Evolutionary conservation across 2,113 vertebrate genomes (phyloP).

Genomic region (Chitala chitala): DNA sequence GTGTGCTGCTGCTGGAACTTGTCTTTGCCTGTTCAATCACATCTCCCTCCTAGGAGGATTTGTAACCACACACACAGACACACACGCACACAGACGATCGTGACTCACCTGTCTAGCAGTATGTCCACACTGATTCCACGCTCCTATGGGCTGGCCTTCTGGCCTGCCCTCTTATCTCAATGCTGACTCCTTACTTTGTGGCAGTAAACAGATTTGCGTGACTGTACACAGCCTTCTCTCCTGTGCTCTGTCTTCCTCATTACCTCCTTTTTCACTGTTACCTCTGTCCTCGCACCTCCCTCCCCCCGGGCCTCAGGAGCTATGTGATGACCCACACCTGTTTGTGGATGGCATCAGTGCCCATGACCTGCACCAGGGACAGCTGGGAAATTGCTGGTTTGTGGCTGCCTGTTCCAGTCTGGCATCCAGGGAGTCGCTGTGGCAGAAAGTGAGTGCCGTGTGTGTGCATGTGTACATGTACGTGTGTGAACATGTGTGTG

Average conservation of each 20-base stretch:
- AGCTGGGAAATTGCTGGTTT: constrained; percentile 96
- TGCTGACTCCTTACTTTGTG: too few species aligned
- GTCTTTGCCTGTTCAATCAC: too few species aligned
- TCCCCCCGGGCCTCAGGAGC: constrained; percentile 61
- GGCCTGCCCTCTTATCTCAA: too few species aligned
- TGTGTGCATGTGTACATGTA: not conserved
- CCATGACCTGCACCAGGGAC: constrained; percentile 73
- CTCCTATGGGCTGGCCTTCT: too few species aligned
- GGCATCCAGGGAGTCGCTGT: constrained; percentile 79
- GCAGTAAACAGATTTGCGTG: too few species aligned
- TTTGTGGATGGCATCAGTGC: constrained; percentile 14
- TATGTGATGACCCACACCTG: constrained; percentile 60
- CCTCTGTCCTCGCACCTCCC: not conserved
- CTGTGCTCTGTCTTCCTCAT: not conserved
- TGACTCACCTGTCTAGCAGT: too few species aligned
- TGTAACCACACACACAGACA: too few species aligned
- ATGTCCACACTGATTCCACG: too few species aligned
- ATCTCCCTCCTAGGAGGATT: too few species aligned
- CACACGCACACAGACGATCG: too few species aligned
- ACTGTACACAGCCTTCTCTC: not conserved
- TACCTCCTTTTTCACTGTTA: not conserved
- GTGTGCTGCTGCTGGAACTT: too few species aligned
- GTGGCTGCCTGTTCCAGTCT: constrained; percentile 87
- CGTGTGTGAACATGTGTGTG: too few species aligned
- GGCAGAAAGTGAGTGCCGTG: constrained; percentile 82